Evolutionary conservation across 2,888 invertebrate genomes (phyloP).

Genomic region (Heliconius erato): DNA sequence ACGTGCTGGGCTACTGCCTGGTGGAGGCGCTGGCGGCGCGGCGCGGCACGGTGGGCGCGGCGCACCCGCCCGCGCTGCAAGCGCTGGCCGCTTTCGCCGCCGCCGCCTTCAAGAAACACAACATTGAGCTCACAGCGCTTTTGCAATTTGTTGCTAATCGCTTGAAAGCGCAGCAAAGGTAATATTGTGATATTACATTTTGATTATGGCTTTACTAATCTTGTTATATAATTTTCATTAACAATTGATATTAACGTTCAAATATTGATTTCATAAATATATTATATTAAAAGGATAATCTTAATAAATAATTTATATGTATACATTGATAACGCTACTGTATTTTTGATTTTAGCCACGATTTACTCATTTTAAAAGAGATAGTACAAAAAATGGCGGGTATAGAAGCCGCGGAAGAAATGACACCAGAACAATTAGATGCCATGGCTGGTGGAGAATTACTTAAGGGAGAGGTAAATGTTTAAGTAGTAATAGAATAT

Average conservation of each 20-base stretch:
- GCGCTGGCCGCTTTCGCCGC: conserved; percentile 98
- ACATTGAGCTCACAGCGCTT: conserved; percentile 97
- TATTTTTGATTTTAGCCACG: conserved; percentile 86
- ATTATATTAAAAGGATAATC: no score
- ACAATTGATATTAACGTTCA: neutral
- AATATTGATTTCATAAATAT: no score
- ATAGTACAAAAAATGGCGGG: conserved; percentile 99
- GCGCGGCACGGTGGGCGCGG: conserved; percentile 87
- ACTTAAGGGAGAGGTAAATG: conserved; percentile 94
- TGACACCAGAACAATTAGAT: conserved; percentile 97
- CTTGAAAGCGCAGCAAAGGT: conserved; percentile 98
- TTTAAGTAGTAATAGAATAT: neutral
- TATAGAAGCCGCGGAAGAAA: conserved; percentile 98
- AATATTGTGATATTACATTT: neutral
- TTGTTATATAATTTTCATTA: no score
- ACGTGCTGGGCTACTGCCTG: conserved; percentile 97
- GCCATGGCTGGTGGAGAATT: conserved; percentile 99
- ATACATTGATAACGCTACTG: neutral
- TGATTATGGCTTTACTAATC: no score
- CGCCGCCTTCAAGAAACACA: conserved; percentile 98
- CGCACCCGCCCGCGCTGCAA: conserved; percentile 97
- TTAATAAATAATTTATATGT: no score
- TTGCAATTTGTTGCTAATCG: conserved; percentile 99
- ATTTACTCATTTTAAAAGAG: conserved; percentile 97
- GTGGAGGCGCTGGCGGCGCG: conserved; percentile 91